phyloP scores from a whole-genome alignment of 2,797 vertebrate genomes.

The Lithobates sylvaticus region DNA sequence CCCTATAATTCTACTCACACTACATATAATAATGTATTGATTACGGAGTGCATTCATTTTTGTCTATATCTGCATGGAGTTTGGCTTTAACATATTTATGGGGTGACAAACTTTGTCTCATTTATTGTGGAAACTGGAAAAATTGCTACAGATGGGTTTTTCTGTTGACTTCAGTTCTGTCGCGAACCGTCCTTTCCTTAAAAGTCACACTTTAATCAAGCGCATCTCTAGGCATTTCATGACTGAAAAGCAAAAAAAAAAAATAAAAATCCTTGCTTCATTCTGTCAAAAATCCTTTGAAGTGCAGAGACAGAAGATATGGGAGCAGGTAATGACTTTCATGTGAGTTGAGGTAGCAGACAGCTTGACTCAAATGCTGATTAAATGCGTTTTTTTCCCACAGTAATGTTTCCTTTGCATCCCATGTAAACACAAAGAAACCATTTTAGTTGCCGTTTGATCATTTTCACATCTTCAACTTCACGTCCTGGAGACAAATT shows the following conservation, averaged over 20 bases:
- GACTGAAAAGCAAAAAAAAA: constrained; percentile 14
- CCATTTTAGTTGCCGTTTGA: constrained; percentile 31
- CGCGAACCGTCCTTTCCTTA: too few relatives aligned
- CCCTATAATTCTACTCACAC: too few relatives aligned
- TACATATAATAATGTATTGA: too few relatives aligned
- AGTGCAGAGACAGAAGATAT: constrained; percentile 9
- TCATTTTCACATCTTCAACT: constrained; percentile 1
- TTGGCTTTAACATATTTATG: too few relatives aligned
- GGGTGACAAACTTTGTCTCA: too few relatives aligned
- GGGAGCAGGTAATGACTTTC: constrained; percentile 32
- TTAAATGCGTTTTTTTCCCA: constrained; percentile 29
- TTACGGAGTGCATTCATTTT: too few relatives aligned
- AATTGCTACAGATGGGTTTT: too few relatives aligned
- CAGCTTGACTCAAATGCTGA: constrained; percentile 22
- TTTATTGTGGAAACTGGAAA: too few relatives aligned
- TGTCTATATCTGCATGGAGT: too few relatives aligned
- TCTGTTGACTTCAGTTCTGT: too few relatives aligned
- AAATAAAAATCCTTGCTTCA: background rate
- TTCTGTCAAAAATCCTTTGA: constrained; percentile 18
- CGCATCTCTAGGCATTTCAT: background rate
- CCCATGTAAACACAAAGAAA: constrained; percentile 28
- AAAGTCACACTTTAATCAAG: too few relatives aligned
- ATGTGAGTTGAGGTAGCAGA: constrained; percentile 32
- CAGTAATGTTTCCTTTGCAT: constrained; percentile 8
- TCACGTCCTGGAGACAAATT: background rate